Conservation (phyloP, 2,113 vertebrate species). For the Pipa parva region DNA sequence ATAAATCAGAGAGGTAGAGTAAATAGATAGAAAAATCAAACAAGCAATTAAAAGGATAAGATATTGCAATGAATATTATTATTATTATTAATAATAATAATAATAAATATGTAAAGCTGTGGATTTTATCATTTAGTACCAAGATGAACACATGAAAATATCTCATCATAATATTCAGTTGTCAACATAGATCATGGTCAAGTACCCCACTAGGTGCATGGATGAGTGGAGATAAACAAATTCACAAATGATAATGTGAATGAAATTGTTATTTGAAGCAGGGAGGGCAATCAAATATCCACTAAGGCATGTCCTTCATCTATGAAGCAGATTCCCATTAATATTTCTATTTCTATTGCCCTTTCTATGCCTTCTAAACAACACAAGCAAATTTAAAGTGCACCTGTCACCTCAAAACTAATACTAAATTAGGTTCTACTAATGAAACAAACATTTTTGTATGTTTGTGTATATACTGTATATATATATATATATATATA, state of each 20-base stretch:
- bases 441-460: too few relatives aligned
- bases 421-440: too few relatives aligned
- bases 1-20: too few relatives aligned
- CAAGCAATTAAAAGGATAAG: too few relatives aligned
- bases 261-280: slow-evolving; percentile 5
- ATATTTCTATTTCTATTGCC: not conserved
- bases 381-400: too few relatives aligned
- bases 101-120: not conserved
- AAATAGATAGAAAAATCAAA: too few relatives aligned
- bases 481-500: too few relatives aligned
- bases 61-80: too few relatives aligned
- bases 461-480: too few relatives aligned
- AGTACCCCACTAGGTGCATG: not conserved
- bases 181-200: slow-evolving; percentile 4
- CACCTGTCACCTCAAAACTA: too few relatives aligned
- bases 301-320: not conserved
- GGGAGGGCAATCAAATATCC: slow-evolving; percentile 5
- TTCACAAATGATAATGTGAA: slow-evolving; percentile 23
- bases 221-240: slow-evolving; percentile 15
- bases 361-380: not conserved
- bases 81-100: too few relatives aligned
- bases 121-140: not conserved
- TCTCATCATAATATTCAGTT: not conserved
- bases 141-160: not conserved
- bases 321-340: slow-evolving; percentile 1